Percentiles rank a stretch among this genome's conserved stretches.
These are phyloP conservation scores for Sarcophaga variegata DNA, from an alignment of 2,888 invertebrate genomes.

Conservation along the genomic window DNA sequence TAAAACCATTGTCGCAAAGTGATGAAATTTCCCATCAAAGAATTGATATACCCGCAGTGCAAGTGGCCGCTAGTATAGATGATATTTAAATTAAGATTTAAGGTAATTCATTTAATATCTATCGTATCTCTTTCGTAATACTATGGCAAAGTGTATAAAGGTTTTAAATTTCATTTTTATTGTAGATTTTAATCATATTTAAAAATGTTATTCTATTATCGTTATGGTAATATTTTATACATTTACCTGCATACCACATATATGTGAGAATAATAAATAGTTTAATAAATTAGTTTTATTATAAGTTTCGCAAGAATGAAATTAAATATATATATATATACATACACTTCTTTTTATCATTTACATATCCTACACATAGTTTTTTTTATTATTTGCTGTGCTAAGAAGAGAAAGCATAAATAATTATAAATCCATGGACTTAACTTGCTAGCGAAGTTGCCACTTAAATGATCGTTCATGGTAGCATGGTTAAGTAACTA, in stretches of 20 bases:
- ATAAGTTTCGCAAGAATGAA: constrained; percentile 28
- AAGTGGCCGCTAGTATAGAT: constrained; percentile 74
- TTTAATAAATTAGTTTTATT: constrained; percentile 32
- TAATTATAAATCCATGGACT: no score
- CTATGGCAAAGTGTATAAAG: constrained; percentile 23
- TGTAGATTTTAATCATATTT: constrained; percentile 32
- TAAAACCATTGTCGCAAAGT: constrained; percentile 72
- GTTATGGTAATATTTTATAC: constrained; percentile 37
- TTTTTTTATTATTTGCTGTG: no score
- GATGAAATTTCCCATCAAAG: constrained; percentile 71
- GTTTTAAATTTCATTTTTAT: constrained; percentile 35
- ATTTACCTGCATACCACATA: background rate
- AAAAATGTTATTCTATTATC: constrained; percentile 36
- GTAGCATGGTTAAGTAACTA: no score
- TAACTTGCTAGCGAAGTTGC: no score
- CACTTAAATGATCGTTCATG: no score
- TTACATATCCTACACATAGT: no score
- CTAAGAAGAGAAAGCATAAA: no score
- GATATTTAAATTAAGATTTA: constrained; percentile 68
- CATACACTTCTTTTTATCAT: no score
- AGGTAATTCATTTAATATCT: constrained; percentile 11
- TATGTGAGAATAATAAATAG: background rate
- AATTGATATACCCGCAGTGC: constrained; percentile 64
- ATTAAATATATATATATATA: constrained; percentile 15
- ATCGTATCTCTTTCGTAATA: background rate